phyloP scores from a whole-genome alignment of 1,140 invertebrate species.

The Sitodiplosis mosellana region DNA sequence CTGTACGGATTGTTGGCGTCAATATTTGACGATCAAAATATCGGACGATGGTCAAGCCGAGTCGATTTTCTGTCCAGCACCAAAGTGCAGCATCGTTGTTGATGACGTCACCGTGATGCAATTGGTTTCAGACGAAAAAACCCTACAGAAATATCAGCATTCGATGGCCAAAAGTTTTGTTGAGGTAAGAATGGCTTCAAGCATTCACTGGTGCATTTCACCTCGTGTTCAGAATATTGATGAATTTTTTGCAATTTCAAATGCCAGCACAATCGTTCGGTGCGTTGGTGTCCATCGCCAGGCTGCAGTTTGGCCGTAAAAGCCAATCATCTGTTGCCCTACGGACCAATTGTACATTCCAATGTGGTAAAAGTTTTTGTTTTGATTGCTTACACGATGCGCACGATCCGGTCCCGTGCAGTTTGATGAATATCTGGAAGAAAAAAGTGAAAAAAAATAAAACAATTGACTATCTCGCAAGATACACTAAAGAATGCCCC shows the following conservation, averaged over 20 bases:
- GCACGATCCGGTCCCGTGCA: constrained; percentile 97
- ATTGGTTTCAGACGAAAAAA: constrained; percentile 76
- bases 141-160: constrained; percentile 93
- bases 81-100: constrained; percentile 82
- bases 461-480: constrained; percentile 98
- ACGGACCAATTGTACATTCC: constrained; percentile 66
- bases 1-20: constrained; percentile 86
- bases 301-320: constrained; percentile 94
- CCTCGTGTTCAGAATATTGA: too few species aligned
- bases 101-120: constrained; percentile 94
- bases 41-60: constrained; percentile 92
- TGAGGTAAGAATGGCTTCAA: constrained; percentile 40
- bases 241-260: too few species aligned
- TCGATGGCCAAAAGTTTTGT: constrained; percentile 98
- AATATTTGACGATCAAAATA: constrained; percentile 96
- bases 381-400: constrained; percentile 95
- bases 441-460: constrained; percentile 99
- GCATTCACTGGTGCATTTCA: too few species aligned
- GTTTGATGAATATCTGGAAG: constrained; percentile 86
- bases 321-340: constrained; percentile 78
- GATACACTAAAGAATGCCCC: constrained; percentile 98
- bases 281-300: constrained; percentile 94
- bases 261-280: constrained; percentile 74
- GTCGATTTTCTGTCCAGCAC: constrained; percentile 89
- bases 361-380: constrained; percentile 87